These are phyloP conservation scores for Hippoglossus stenolepis DNA, from an alignment of 2,113 vertebrate species.

Conservation along the genomic window DNA sequence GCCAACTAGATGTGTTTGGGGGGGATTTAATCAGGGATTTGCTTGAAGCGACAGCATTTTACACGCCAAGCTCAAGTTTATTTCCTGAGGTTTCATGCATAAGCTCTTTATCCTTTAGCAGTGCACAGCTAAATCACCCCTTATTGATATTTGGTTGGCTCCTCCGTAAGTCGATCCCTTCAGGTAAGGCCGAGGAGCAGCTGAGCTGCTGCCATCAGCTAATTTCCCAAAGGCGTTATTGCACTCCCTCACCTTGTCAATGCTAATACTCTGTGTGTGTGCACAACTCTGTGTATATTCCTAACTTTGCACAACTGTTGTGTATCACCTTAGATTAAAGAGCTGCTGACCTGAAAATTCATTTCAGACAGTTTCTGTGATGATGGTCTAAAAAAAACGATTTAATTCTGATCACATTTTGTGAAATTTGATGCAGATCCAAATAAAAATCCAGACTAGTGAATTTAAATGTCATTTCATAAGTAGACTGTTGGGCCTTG, in stretches of 20 bases:
- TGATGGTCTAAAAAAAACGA: neutral
- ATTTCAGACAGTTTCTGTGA: slow-evolving; percentile 25
- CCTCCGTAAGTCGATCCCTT: slow-evolving; percentile 60
- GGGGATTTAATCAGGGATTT: slow-evolving; percentile 74
- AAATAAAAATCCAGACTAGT: neutral
- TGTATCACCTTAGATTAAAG: slow-evolving; percentile 35
- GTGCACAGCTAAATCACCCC: slow-evolving; percentile 59
- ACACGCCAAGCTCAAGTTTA: slow-evolving; percentile 61
- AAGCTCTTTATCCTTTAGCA: slow-evolving; percentile 76
- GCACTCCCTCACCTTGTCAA: slow-evolving; percentile 36
- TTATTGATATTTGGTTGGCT: slow-evolving; percentile 76
- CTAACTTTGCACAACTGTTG: slow-evolving; percentile 26
- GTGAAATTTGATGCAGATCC: too few species aligned
- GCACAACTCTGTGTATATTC: slow-evolving; percentile 22
- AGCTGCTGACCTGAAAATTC: slow-evolving; percentile 45
- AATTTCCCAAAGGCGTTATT: slow-evolving; percentile 66
- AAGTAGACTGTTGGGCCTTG: too few species aligned
- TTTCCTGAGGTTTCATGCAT: slow-evolving; percentile 74
- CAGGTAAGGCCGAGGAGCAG: slow-evolving; percentile 60
- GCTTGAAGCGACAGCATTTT: slow-evolving; percentile 70
- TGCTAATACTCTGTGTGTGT: slow-evolving; percentile 30
- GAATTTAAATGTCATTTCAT: neutral
- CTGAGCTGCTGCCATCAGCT: slow-evolving; percentile 66
- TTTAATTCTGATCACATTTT: too few species aligned
- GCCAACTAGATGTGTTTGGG: slow-evolving; percentile 65